Base-by-base conservation (phyloP, 2,888 invertebrate species). In the Thyatira batis region DNA sequence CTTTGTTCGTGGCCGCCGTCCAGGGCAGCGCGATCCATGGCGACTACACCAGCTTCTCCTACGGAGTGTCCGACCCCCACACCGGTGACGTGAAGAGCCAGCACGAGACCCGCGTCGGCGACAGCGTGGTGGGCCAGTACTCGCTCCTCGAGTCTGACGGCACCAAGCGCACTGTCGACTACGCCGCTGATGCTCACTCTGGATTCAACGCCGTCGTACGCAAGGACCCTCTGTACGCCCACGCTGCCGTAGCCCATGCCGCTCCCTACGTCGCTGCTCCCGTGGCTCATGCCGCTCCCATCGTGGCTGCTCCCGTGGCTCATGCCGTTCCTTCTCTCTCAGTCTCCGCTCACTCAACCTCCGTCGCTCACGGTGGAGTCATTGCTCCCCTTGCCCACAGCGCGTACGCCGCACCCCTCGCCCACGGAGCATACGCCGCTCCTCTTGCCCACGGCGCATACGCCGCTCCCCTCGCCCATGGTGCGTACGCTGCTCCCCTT, bases 21-120 rank as follows among this genome's bases (percentile, higher is more conserved):
- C 85, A 85, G 25, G 87, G 82, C 72, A 89, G 87, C 73, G 88
- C 82, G 20, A 73, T 85, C 71, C 85, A 86, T 59, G 87, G 87
- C 45, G 85, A 86, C 76, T 87, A 87, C 83, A 82, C 73, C 71
- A 89, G 87, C 81, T 91, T 89, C 84, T 87, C 90, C 5, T 91
- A 91, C 67, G 89, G 89, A 45, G 91, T 91, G 52, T 80, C 87
- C 28, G 91, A 91, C 79, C 91, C 91, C 25, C 85, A 90, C 80
- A 91, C 91, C 74, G 91, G 91, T 43, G 91, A 91, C 66, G 87
- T 89, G 61, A 91, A 91, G 84, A 87, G 85, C 83, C 94, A 94
- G 83, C 93, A 93, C 62, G 94, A 94, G 87, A 93, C 93, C 56
- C 93, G 94, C 57, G 85, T 89, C 61, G 94, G 94, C n/a, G 94